Evolutionary conservation across 2,888 invertebrate genomes (phyloP), one percentile per base, ranked within the genome.

Genomic region (Penaeus monodon): DNA sequence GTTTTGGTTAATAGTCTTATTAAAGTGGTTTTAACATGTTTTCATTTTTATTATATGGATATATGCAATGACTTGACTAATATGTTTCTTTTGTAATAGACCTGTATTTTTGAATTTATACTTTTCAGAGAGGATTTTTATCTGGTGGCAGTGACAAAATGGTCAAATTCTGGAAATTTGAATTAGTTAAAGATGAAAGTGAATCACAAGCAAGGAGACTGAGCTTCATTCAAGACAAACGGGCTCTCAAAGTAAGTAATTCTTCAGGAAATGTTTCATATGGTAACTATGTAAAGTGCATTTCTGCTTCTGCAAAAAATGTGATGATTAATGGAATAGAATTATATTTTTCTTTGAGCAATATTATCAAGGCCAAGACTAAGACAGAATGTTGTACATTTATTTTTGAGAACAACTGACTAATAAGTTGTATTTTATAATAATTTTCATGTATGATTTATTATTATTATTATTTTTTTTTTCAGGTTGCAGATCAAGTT

Each of bases 141-240:
- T 96, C 97, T 4, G 98, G 97, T 1, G 89, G 86, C 33, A 89
- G 89, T 44, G 89, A 89, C 76, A 81, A 86, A 66, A 96, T 96
- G 0, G 96, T 98, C 0, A 98, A 98, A 92, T 95, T 98, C 91
- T 99, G 99, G 99, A 95, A 96, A 86, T 98, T 98, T 92, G 97
- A 98, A 92, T 93, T 98, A 24, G 94, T 97, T 73, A 94, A 94
- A 24, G 95, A 96, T 90, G 90, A 89, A 88, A 88, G 88, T 66
- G 91, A 91, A 85, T 91, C 91, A 1, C 93, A 97, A n/a, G 89
- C 84, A 14, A 86, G 81, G 66, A 80, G 89, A 44, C 92, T 97
- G 33, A 85, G 86, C 66, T 86, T 89, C 70, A 68, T 89, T 22
- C 89, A 89, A 70, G 89, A 89, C 70, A 70, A 24, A 29, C 74